Evolutionary conservation across 2,888 invertebrate species (phyloP).

Genomic region (Lathronympha strigana): DNA sequence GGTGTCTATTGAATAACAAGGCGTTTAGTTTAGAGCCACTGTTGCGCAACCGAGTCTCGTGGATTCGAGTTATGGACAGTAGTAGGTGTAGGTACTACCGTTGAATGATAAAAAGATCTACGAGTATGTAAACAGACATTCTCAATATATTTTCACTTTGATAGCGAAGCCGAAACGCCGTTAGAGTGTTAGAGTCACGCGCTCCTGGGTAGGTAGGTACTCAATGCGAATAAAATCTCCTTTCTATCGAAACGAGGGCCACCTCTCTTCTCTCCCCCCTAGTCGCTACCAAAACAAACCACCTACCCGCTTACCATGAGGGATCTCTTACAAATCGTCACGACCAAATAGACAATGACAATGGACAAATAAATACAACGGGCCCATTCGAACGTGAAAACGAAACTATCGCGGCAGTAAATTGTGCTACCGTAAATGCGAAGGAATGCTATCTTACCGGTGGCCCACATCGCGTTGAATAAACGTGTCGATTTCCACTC

Average conservation of each 20-base stretch:
- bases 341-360: constrained; percentile 62
- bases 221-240: constrained; percentile 58
- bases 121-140: constrained; percentile 51
- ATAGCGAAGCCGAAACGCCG: constrained; percentile 40
- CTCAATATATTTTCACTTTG: constrained; percentile 7
- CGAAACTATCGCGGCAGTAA: constrained; percentile 76
- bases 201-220: constrained; percentile 50
- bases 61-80: constrained; percentile 28
- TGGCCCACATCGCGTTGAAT: constrained; percentile 72
- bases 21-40: constrained; percentile 55
- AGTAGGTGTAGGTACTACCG: background rate
- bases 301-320: constrained; percentile 60
- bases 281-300: constrained; percentile 46
- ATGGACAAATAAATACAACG: constrained; percentile 69
- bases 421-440: constrained; percentile 73
- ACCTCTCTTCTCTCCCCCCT: constrained; percentile 48
- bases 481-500: constrained; percentile 75
- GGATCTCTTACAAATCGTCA: constrained; percentile 60
- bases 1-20: constrained; percentile 71
- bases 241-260: constrained; percentile 56
- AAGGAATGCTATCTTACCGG: constrained; percentile 70
- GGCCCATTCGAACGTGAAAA: constrained; percentile 76
- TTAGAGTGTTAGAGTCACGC: constrained; percentile 71
- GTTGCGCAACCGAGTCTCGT: constrained; percentile 71
- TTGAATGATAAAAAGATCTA: constrained; percentile 53